These are phyloP conservation scores for Nautilus pompilius DNA, from an alignment of 1,140 invertebrate genomes.

Conservation along the genomic window DNA sequence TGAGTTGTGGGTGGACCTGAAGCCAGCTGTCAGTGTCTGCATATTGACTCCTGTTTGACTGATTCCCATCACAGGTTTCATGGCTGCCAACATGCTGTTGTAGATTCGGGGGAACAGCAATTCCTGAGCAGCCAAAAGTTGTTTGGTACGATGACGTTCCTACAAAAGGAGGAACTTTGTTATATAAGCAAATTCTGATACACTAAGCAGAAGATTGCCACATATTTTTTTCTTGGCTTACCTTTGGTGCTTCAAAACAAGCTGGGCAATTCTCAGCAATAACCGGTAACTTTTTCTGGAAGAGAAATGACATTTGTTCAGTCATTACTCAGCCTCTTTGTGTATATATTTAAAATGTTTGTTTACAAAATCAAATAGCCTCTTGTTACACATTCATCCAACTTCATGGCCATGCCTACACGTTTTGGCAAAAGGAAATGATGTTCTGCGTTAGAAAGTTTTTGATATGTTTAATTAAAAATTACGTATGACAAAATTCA, in stretches of 20 bases:
- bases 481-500: no score
- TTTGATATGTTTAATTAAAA: no score
- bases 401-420: no score
- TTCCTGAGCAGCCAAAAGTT: slow-evolving; percentile 72
- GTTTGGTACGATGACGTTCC: slow-evolving; percentile 68
- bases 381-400: no score
- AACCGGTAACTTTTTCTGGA: slow-evolving; percentile 65
- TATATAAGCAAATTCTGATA: background rate
- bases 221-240: slow-evolving; percentile 28
- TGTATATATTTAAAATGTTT: no score
- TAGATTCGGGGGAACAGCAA: slow-evolving; percentile 71
- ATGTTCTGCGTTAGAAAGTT: no score
- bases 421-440: no score
- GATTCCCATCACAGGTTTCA: slow-evolving; percentile 70
- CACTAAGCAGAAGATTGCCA: background rate
- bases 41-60: slow-evolving; percentile 33
- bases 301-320: slow-evolving; percentile 5
- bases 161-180: slow-evolving; percentile 34
- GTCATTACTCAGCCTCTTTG: no score
- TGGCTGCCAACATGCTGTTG: slow-evolving; percentile 66
- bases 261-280: slow-evolving; percentile 65
- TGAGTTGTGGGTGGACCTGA: no score
- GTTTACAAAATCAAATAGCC: no score
- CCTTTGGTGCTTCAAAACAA: slow-evolving; percentile 65
- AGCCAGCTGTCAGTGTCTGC: background rate